Evolutionary conservation across 64 coral and sea anemone genomes (phyloP).

Genomic region (Dendronephthya gigantea): DNA sequence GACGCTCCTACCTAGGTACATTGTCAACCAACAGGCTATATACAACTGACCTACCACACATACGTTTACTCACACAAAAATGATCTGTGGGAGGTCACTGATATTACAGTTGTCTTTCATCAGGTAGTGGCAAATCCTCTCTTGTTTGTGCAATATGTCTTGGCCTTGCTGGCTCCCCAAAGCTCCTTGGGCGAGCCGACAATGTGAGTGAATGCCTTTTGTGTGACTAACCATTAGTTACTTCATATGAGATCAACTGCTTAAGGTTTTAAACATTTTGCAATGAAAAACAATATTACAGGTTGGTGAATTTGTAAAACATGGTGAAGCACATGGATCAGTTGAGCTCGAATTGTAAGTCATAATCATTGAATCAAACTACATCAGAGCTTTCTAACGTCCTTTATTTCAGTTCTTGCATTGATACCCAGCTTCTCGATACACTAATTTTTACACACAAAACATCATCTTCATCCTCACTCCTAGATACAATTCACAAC

Average conservation of each 20-base stretch:
- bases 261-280: conserved; percentile 6
- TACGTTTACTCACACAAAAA: too few relatives aligned
- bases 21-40: too few relatives aligned
- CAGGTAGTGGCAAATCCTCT: conserved; percentile 65
- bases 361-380: too few relatives aligned
- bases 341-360: conserved; percentile 70
- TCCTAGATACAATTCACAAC: conserved; percentile 48
- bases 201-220: conserved; percentile 50
- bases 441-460: neutral
- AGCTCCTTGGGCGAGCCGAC: conserved; percentile 44
- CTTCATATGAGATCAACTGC: too few relatives aligned
- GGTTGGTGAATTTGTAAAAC: conserved; percentile 71
- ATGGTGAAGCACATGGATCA: conserved; percentile 42
- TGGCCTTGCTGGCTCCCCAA: conserved; percentile 47
- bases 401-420: too few relatives aligned
- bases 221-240: too few relatives aligned
- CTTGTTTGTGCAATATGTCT: conserved; percentile 73
- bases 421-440: neutral
- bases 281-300: neutral
- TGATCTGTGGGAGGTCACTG: too few relatives aligned
- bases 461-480: neutral
- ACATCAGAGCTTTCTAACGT: too few relatives aligned
- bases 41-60: too few relatives aligned
- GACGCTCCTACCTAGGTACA: too few relatives aligned
- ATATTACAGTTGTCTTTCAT: neutral